Conservation (phyloP, 2,888 invertebrate species). For the Pteria penguin region DNA sequence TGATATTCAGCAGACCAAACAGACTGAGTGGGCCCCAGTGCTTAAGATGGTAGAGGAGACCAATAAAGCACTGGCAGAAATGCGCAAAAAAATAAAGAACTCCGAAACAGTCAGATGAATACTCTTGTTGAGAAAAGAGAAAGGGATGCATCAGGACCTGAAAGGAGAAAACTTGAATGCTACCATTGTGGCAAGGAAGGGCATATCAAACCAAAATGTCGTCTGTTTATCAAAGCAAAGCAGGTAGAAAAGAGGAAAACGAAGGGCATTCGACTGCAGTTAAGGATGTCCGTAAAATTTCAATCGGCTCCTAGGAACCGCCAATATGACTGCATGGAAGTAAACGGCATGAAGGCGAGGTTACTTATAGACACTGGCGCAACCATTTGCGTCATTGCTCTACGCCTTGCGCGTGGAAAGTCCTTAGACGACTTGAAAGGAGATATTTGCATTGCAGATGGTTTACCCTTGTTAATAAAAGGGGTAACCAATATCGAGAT, state of each 20-base stretch:
- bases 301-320: not conserved
- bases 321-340: not conserved
- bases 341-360: not conserved
- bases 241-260: not conserved
- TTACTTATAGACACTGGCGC: too few species aligned
- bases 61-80: not conserved
- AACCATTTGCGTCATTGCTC: not conserved
- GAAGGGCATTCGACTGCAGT: not conserved
- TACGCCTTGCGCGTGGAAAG: not conserved
- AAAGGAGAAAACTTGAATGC: not conserved
- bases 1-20: not conserved
- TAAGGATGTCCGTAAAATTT: not conserved
- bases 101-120: too few species aligned
- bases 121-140: not conserved
- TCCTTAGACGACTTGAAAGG: not conserved
- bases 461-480: not conserved
- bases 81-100: not conserved
- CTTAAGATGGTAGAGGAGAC: not conserved
- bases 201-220: not conserved
- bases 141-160: not conserved
- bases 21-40: not conserved
- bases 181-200: too few species aligned
- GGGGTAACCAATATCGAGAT: not conserved
- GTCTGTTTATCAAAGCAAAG: not conserved
- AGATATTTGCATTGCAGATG: too few species aligned